Conservation (phyloP, 92 coral and sea anemone genomes). For the Umimayanthus kanabou region DNA sequence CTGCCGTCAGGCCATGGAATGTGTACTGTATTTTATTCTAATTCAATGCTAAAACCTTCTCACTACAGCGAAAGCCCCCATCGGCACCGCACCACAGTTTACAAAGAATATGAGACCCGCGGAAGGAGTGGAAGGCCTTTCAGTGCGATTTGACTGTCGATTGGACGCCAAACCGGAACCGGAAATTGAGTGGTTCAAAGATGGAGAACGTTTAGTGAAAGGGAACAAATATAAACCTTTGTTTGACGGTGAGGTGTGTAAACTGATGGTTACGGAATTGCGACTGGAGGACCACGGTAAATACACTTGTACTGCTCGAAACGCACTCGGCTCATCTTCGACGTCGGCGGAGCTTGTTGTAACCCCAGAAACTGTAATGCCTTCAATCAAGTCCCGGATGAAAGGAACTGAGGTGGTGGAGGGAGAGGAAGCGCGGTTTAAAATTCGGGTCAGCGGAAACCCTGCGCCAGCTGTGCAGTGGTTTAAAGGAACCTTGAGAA, state of each 20-base stretch:
- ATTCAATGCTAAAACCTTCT: neutral
- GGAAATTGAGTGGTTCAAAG: conserved; percentile 51
- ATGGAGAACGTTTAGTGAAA: conserved; percentile 56
- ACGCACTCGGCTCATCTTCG: conserved; percentile 76
- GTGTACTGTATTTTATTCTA: neutral
- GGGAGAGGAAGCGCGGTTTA: conserved; percentile 74
- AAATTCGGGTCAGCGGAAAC: conserved; percentile 75
- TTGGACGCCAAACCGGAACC: conserved; percentile 59
- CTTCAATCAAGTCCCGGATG: conserved; percentile 72
- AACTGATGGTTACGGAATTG: conserved; percentile 73
- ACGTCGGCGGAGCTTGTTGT: conserved; percentile 63
- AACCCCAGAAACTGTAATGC: conserved; percentile 63
- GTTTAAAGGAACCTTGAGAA: conserved; percentile 64
- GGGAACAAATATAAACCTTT: conserved; percentile 60
- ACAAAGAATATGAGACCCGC: conserved; percentile 46
- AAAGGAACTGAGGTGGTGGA: conserved; percentile 65
- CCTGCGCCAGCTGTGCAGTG: conserved; percentile 88
- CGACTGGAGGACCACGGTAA: conserved; percentile 76
- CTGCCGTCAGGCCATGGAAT: neutral
- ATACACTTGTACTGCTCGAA: conserved; percentile 77
- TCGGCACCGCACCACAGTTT: conserved; percentile 35
- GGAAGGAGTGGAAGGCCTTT: conserved; percentile 75
- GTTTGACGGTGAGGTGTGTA: conserved; percentile 70
- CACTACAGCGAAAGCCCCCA: conserved; percentile 22
- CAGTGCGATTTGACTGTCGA: conserved; percentile 55